These are phyloP conservation scores for Parapristionchus giblindavisi DNA, from an alignment of 2,888 invertebrate genomes.

Conservation along the genomic window DNA sequence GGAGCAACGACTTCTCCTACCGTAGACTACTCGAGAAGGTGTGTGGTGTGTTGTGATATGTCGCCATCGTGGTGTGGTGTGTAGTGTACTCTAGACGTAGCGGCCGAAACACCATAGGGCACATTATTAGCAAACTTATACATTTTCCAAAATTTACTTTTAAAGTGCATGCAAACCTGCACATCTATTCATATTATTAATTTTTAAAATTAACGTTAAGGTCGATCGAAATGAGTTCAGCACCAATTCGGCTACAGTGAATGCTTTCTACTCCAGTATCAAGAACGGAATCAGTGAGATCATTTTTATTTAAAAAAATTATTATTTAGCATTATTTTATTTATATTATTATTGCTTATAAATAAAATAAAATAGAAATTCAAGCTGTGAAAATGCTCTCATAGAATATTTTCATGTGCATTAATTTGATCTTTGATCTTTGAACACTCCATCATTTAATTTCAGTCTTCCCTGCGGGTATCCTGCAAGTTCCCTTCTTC, in stretches of 20 bases:
- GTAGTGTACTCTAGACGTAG: no score
- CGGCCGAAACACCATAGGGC: no score
- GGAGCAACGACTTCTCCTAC: slow-evolving; percentile 53
- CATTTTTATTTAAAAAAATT: not conserved
- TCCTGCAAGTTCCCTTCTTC: slow-evolving; percentile 92
- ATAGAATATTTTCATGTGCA: no score
- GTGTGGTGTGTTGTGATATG: slow-evolving; percentile 5
- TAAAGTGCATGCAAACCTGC: no score
- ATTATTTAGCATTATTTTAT: not conserved
- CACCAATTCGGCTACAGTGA: slow-evolving; percentile 70
- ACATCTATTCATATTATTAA: no score
- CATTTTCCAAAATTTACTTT: no score
- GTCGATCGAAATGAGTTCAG: slow-evolving; percentile 68
- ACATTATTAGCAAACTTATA: no score
- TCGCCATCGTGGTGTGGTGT: not conserved
- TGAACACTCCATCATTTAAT: no score
- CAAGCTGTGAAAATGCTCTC: not conserved
- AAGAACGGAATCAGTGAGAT: slow-evolving; percentile 71
- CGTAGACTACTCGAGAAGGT: slow-evolving; percentile 37
- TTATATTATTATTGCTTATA: not conserved
- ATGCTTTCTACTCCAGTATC: slow-evolving; percentile 73
- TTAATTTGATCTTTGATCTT: no score
- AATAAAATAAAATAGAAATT: not conserved
- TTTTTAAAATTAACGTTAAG: no score
- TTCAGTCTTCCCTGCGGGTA: slow-evolving; percentile 91